phyloP scores from a whole-genome alignment of 1,140 invertebrate species.

The Diorhabda elongata region DNA sequence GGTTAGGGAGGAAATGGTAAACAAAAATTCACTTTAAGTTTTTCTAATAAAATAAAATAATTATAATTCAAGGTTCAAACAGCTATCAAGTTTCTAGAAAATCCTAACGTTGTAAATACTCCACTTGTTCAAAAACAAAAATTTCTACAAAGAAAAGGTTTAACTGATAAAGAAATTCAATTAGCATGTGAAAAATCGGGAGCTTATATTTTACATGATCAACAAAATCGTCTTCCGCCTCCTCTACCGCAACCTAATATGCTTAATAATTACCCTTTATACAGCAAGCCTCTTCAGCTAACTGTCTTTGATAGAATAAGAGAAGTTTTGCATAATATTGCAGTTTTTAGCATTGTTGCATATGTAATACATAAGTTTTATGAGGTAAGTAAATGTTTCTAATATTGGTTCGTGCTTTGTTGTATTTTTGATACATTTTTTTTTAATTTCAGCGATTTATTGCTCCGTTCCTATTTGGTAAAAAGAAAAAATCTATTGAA shows the following conservation, averaged over 20 bases:
- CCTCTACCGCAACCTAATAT: conserved; percentile 25
- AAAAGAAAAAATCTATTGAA: conserved; percentile 48
- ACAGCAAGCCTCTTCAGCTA: conserved; percentile 34
- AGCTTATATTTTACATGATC: conserved; percentile 43
- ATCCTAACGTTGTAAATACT: conserved; percentile 73
- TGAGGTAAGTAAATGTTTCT: conserved; percentile 52
- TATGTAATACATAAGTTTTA: conserved; percentile 72
- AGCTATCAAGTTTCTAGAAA: conserved; percentile 80
- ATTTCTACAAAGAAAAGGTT: conserved; percentile 76
- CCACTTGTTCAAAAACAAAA: conserved; percentile 70
- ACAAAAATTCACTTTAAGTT: conserved; percentile 5
- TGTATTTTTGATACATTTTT: neutral
- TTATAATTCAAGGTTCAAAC: conserved; percentile 66
- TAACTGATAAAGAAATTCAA: conserved; percentile 74
- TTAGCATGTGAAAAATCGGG: conserved; percentile 63
- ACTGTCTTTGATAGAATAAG: conserved; percentile 55
- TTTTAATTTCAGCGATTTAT: conserved; percentile 40
- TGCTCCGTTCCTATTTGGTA: conserved; percentile 44
- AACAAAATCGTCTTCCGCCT: conserved; percentile 26
- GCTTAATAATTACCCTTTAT: conserved; percentile 14
- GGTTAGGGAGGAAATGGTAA: conserved; percentile 19
- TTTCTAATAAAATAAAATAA: conserved; percentile 26
- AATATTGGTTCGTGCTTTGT: neutral
- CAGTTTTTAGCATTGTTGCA: conserved; percentile 63
- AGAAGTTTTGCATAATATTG: conserved; percentile 63